These are phyloP conservation scores for Sitta carolinensis DNA, from an alignment of 2,797 vertebrate genomes.

Conservation along the genomic window DNA sequence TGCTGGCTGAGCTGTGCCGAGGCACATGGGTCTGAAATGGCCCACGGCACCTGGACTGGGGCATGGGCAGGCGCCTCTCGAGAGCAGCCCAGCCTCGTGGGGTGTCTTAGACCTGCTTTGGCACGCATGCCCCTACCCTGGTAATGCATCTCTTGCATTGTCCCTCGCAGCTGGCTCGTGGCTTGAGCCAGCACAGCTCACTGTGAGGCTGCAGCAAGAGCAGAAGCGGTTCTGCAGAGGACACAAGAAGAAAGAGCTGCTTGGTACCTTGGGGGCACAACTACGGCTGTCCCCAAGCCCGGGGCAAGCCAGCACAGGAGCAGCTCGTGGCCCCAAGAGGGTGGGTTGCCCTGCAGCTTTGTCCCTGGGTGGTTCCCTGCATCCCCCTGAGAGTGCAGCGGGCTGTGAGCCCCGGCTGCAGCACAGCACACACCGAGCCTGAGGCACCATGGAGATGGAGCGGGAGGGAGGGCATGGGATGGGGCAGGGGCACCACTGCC, in stretches of 20 bases:
- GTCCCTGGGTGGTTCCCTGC: not conserved
- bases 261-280: rapidly evolving
- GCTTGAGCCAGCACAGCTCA: not conserved
- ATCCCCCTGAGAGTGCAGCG: not conserved
- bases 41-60: not conserved
- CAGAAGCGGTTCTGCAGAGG: not conserved
- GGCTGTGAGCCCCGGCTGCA: not conserved
- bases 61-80: not conserved
- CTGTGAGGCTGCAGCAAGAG: not conserved
- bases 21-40: not conserved
- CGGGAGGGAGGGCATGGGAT: not conserved
- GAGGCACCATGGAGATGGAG: conserved; percentile 19
- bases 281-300: rapidly evolving
- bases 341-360: not conserved
- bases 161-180: not conserved
- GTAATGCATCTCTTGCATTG: not conserved
- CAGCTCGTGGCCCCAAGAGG: not conserved
- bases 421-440: not conserved
- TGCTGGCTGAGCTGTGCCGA: not conserved
- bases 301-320: not conserved
- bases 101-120: not conserved
- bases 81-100: not conserved
- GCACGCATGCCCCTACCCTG: not conserved
- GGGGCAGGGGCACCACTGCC: not conserved
- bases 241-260: not conserved